A percentile compares a stretch with the other conserved stretches of the same genome.
Evolutionary conservation across 2,888 invertebrate species (phyloP).

Genomic region (Drosophila niveifrons): DNA sequence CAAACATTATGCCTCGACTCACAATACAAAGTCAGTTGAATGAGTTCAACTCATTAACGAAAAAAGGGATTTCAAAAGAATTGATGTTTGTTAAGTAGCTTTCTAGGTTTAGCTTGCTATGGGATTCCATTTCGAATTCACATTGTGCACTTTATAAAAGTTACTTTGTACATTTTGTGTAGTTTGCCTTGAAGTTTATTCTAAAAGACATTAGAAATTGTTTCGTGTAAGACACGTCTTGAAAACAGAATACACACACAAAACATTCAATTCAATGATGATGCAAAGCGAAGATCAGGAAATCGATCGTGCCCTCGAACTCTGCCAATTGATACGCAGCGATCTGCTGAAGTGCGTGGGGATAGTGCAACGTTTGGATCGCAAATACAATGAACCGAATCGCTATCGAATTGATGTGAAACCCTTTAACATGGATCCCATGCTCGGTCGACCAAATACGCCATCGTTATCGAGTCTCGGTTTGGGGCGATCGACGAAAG

Average conservation of each 20-base stretch:
- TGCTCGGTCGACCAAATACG: neutral
- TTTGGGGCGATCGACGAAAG: conserved; percentile 8
- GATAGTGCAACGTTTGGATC: conserved; percentile 49
- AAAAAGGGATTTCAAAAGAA: no score
- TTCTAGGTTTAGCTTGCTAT: neutral
- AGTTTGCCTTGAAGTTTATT: conserved; percentile 43
- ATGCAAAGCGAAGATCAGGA: conserved; percentile 43
- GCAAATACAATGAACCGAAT: conserved; percentile 51
- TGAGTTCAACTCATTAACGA: no score
- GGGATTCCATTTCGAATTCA: neutral
- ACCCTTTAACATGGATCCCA: conserved; percentile 3
- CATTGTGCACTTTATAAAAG: neutral
- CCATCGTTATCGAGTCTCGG: neutral
- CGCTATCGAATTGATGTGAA: conserved; percentile 26
- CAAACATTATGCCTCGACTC: no score
- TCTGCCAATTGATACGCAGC: conserved; percentile 42
- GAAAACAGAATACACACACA: conserved; percentile 38
- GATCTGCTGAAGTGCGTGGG: conserved; percentile 53
- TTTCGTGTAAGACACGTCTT: conserved; percentile 35
- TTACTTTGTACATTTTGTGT: neutral
- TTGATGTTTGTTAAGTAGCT: no score
- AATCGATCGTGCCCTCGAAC: conserved; percentile 57
- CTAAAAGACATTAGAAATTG: conserved; percentile 44
- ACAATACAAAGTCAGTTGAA: no score
- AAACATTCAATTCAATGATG: conserved; percentile 40